Evolutionary conservation across 2,888 invertebrate species (phyloP).

Genomic region (Tortrix viridana): DNA sequence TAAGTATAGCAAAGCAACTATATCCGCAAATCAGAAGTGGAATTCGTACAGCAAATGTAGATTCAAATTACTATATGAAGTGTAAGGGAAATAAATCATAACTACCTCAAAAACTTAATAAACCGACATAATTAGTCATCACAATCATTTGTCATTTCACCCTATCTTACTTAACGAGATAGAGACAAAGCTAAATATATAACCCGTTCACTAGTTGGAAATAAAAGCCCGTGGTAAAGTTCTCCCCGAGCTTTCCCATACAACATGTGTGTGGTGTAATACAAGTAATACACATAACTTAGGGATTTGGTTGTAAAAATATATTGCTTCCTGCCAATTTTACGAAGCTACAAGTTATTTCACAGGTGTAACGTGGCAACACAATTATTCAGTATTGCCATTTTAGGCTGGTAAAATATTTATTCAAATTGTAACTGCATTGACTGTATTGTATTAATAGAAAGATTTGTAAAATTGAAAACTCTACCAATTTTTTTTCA

Average conservation of each 20-base stretch:
- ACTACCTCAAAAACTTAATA: constrained; percentile 15
- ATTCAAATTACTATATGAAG: not conserved
- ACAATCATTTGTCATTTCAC: constrained; percentile 26
- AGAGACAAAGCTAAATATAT: not conserved
- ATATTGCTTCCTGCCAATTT: constrained; percentile 19
- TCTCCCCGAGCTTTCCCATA: constrained; percentile 25
- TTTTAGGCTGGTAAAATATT: not conserved
- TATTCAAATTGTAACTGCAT: not conserved
- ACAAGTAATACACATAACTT: constrained; percentile 27
- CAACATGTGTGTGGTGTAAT: constrained; percentile 32
- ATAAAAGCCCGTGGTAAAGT: constrained; percentile 28
- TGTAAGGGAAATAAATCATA: constrained; percentile 2
- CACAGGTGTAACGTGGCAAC: not conserved
- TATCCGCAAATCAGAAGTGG: no score
- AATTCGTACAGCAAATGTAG: no score
- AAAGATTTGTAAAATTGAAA: no score
- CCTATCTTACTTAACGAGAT: constrained; percentile 1
- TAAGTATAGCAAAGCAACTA: no score
- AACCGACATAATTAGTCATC: constrained; percentile 29
- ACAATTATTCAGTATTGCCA: not conserved
- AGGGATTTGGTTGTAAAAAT: constrained; percentile 17
- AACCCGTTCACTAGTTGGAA: constrained; percentile 22
- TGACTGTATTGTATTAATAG: no score
- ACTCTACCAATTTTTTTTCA: no score
- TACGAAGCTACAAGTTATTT: not conserved